Evolutionary conservation across 2,888 invertebrate genomes (phyloP).

Genomic region (Himalopsyche anomala): DNA sequence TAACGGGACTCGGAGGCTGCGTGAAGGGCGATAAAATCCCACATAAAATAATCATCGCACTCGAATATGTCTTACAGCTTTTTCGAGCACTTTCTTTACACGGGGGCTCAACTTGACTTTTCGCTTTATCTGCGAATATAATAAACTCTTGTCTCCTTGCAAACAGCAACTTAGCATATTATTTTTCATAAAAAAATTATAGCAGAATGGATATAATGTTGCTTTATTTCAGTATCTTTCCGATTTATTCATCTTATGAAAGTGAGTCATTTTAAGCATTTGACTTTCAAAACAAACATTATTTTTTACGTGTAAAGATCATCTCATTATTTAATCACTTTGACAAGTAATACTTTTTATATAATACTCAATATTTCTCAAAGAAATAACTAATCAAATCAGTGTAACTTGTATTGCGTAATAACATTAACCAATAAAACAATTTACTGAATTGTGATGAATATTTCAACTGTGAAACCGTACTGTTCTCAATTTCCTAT

Average conservation of each 20-base stretch:
- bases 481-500: conserved; percentile 35
- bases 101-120: conserved; percentile 28
- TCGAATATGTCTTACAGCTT: conserved; percentile 48
- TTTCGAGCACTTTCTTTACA: conserved; percentile 42
- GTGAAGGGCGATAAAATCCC: conserved; percentile 56
- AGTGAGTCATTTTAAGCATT: neutral
- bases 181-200: neutral
- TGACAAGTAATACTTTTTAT: too few relatives aligned
- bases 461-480: conserved; percentile 18
- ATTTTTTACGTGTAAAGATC: too few relatives aligned
- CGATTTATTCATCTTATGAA: neutral
- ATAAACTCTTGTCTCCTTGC: neutral
- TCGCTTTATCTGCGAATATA: conserved; percentile 27
- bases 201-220: neutral
- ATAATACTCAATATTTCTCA: too few relatives aligned
- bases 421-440: neutral
- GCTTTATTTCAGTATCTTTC: neutral
- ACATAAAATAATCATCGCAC: conserved; percentile 58
- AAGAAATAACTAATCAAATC: too few relatives aligned
- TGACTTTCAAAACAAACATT: too few relatives aligned
- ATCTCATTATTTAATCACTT: too few relatives aligned
- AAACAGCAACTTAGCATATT: conserved; percentile 6
- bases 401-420: too few relatives aligned
- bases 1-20: conserved; percentile 47
- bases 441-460: neutral